Percentiles rank a stretch among this genome's conserved stretches.
Evolutionary conservation across 2,888 invertebrate genomes (phyloP).

Genomic region (Trissonchulus sp.): DNA sequence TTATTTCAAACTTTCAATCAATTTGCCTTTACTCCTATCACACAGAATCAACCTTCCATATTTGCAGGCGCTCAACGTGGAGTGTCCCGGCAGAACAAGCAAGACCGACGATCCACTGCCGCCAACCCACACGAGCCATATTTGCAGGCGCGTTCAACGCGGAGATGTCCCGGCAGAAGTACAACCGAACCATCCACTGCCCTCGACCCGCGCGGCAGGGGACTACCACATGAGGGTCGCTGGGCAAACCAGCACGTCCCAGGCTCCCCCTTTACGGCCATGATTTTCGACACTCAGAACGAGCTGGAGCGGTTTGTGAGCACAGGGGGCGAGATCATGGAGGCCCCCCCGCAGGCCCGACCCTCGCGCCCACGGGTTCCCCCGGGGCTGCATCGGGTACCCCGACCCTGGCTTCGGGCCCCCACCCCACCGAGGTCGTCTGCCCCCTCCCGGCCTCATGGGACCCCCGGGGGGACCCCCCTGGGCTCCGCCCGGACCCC

Average conservation of each 20-base stretch:
- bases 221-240: constrained; percentile 92
- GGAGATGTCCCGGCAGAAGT: constrained; percentile 98
- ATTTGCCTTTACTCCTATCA: too few relatives aligned
- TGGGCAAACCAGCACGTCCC: constrained; percentile 98
- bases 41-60: too few relatives aligned
- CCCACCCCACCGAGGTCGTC: constrained; percentile 16
- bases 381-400: constrained; percentile 51
- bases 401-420: constrained; percentile 39
- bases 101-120: constrained; percentile 97
- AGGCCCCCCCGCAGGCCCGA: constrained; percentile 47
- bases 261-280: constrained; percentile 94
- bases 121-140: constrained; percentile 95
- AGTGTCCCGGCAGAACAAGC: constrained; percentile 96
- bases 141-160: constrained; percentile 88
- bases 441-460: background rate
- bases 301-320: constrained; percentile 61
- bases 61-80: constrained; percentile 84
- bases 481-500: constrained; percentile 11
- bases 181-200: constrained; percentile 94
- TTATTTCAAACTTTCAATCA: too few relatives aligned
- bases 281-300: constrained; percentile 98
- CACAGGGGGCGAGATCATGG: constrained; percentile 37
- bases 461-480: background rate
- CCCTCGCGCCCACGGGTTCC: constrained; percentile 48
- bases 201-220: constrained; percentile 97